Base-by-base conservation (phyloP, 1,140 invertebrate genomes). In the Melipona quadrifasciata region DNA sequence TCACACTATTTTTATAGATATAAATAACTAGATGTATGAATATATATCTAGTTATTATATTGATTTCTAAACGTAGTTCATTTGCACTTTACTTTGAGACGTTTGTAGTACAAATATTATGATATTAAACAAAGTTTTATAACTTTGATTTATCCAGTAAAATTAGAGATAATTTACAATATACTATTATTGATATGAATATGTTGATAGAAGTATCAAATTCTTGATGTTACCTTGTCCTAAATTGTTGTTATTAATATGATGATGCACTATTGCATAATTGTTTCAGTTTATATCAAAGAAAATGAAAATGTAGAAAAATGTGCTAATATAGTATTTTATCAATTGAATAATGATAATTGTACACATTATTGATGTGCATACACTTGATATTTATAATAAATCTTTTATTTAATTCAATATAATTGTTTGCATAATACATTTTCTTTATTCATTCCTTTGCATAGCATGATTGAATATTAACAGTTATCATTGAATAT, bases 331-430 rank as follows among this genome's bases (percentile, higher is more conserved):
- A 39, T 71, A 10, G 27, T 64, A 73, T 64, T 27, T 64, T 34
- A 81, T 64, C 10, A 31, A 81, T 64, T 47, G 51, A 81, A 64
- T 81, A 64, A 73, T 80, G 19, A n/a, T 61, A 80, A n/a, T 47
- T 47, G 39, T 47, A 47, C 27, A 47, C 1, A 74, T 61, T 24
- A 47, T 47, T 47, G 39, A 47, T 10, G 39, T 10, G 16, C 39
- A 64, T 73, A 73, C 6, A 17, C 19, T 47, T 27, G 19, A 74
- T 34, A 74, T 53, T 74, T 81, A 31, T 19, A 65, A 19, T 19
- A 65, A 34, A 64, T 19, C 1, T n/a, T 53, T 65, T 53, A 39
- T 55, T 68, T 19, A 27, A n/a, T 79, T 65, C 19, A 81, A 53
- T 31, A 31, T 58, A 17, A 39, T 53, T 17, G 12, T 24, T 51